Evolutionary conservation across 2,113 vertebrate species (phyloP).

Genomic region (Ageneiosus marmoratus): DNA sequence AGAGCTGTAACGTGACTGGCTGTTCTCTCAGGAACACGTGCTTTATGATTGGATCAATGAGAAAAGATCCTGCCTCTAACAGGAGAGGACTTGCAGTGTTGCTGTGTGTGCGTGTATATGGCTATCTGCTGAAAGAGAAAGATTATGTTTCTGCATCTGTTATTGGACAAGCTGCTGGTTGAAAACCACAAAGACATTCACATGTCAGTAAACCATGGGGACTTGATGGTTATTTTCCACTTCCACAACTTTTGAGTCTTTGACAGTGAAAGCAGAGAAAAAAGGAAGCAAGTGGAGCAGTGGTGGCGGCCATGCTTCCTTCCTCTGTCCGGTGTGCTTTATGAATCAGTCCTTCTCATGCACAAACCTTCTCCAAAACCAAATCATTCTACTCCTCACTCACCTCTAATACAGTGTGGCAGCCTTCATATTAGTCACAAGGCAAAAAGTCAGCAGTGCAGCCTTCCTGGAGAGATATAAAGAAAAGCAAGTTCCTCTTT

Average conservation of each 20-base stretch:
- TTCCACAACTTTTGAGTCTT: constrained; percentile 32
- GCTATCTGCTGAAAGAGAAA: constrained; percentile 15
- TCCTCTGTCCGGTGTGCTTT: constrained; percentile 38
- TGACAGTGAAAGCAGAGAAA: constrained; percentile 37
- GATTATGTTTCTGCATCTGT: constrained; percentile 31
- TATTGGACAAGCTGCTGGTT: constrained; percentile 19
- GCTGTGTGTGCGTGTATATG: constrained; percentile 40
- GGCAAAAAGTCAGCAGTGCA: neutral
- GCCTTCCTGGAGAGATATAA: neutral
- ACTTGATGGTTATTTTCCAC: constrained; percentile 30
- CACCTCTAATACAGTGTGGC: neutral
- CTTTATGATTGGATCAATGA: constrained; percentile 38
- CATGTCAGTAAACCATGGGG: constrained; percentile 32
- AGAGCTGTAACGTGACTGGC: constrained; percentile 21
- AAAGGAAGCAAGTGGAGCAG: constrained; percentile 19
- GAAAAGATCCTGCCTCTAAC: constrained; percentile 15
- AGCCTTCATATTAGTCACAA: neutral
- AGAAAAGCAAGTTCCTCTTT: neutral
- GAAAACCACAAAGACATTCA: constrained; percentile 37
- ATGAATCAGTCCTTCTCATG: constrained; percentile 41
- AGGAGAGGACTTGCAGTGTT: constrained; percentile 21
- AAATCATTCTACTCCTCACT: constrained; percentile 11
- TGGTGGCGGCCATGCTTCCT: constrained; percentile 41
- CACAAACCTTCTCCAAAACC: constrained; percentile 10
- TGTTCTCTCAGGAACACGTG: neutral